phyloP scores from a whole-genome alignment of 2,888 invertebrate genomes.

The Cyclophora albipunctata region DNA sequence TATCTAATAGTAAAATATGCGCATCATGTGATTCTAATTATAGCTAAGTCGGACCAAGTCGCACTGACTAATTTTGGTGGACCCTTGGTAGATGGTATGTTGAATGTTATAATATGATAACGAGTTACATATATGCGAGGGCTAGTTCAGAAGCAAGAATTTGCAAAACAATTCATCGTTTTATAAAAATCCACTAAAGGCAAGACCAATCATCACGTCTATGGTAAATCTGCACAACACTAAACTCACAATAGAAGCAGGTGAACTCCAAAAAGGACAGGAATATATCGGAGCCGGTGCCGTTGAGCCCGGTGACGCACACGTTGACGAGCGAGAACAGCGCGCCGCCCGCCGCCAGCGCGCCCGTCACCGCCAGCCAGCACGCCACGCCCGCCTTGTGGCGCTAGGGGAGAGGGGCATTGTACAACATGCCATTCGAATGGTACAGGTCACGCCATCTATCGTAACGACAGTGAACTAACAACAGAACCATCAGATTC shows the following conservation, averaged over 20 bases:
- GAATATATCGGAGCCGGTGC: conserved; percentile 57
- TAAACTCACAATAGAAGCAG: conserved; percentile 32
- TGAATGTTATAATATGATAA: no score
- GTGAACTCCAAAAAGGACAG: conserved; percentile 48
- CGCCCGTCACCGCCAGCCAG: conserved; percentile 49
- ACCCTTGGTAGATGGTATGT: no score
- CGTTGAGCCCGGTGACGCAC: conserved; percentile 32
- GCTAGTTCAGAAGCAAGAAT: no score
- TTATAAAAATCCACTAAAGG: no score
- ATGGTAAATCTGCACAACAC: no score
- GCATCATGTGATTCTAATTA: neutral
- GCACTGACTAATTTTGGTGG: neutral
- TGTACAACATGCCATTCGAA: no score
- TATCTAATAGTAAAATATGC: neutral
- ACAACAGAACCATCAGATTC: no score
- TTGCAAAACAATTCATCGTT: no score
- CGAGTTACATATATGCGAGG: no score
- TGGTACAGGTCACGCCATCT: no score
- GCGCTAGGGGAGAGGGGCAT: conserved; percentile 29
- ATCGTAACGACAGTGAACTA: no score
- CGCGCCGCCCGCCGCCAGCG: conserved; percentile 31
- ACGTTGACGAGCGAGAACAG: conserved; percentile 23
- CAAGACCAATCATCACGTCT: no score
- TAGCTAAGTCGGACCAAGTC: neutral
- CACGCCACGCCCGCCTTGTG: conserved; percentile 29